phyloP scores from a whole-genome alignment of 2,797 vertebrate species.

The Falco berigora region DNA sequence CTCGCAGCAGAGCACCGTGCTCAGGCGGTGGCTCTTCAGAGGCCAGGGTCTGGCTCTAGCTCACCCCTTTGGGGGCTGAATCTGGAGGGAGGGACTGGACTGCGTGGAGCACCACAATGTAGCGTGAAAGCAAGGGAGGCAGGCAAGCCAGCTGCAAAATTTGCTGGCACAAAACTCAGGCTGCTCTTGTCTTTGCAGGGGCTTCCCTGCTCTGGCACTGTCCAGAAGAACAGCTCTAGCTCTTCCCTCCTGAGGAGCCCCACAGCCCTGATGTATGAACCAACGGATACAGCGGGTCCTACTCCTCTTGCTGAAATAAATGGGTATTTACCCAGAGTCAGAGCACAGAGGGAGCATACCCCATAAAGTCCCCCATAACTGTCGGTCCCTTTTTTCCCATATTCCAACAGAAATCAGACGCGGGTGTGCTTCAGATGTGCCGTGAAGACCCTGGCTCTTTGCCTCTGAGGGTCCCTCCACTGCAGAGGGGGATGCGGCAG shows the following conservation, averaged over 20 bases:
- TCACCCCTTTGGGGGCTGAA: neutral
- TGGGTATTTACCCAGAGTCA: neutral
- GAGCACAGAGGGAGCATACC: fast-evolving
- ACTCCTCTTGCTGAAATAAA: neutral
- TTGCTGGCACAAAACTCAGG: neutral
- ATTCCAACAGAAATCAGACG: neutral
- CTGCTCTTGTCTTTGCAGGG: neutral
- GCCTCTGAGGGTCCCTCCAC: neutral
- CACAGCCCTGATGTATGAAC: neutral
- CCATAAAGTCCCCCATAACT: neutral
- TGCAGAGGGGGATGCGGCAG: fast-evolving
- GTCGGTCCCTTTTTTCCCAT: neutral
- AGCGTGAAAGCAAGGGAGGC: neutral
- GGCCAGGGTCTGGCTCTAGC: neutral
- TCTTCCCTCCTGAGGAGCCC: neutral
- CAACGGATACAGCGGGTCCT: neutral
- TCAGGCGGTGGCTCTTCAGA: neutral
- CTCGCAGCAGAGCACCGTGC: fast-evolving
- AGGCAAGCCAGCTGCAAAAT: neutral
- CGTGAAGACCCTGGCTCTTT: neutral
- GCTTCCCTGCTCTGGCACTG: neutral
- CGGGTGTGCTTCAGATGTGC: neutral
- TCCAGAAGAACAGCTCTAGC: neutral
- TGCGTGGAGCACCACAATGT: neutral
- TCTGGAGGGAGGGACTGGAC: neutral